These are phyloP conservation scores for Poecilia velifera DNA, from an alignment of 2,797 vertebrate species.

Conservation along the genomic window DNA sequence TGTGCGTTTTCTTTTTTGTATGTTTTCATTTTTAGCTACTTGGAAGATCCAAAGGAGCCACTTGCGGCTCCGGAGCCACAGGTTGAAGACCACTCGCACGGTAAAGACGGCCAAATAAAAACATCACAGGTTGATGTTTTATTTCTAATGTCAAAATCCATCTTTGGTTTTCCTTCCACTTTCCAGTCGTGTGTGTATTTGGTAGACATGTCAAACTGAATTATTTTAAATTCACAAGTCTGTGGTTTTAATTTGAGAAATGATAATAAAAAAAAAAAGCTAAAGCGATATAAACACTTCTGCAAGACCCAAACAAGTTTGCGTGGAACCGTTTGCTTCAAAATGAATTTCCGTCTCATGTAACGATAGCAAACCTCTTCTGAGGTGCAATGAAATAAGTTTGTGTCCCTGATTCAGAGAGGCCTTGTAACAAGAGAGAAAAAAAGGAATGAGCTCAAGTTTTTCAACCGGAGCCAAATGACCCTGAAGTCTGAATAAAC, in stretches of 20 bases:
- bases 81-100: no score
- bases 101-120: neutral
- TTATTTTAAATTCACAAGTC: neutral
- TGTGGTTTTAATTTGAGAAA: neutral
- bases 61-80: no score
- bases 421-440: conserved; percentile 1
- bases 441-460: conserved; percentile 1
- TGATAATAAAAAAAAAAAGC: neutral
- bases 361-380: conserved; percentile 5
- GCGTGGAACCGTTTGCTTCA: neutral
- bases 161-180: neutral
- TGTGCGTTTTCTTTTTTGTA: no score
- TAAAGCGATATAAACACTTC: neutral
- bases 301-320: neutral
- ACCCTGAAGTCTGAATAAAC: conserved; percentile 47
- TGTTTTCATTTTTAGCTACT: no score
- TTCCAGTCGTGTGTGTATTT: neutral
- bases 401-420: conserved; percentile 4
- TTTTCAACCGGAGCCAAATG: conserved; percentile 19
- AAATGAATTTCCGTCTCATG: neutral
- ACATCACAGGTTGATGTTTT: neutral
- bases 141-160: neutral
- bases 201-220: neutral
- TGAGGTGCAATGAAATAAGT: neutral
- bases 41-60: no score